Conservation (phyloP, 2,113 vertebrate species). For the Odontophorus gujanensis region DNA sequence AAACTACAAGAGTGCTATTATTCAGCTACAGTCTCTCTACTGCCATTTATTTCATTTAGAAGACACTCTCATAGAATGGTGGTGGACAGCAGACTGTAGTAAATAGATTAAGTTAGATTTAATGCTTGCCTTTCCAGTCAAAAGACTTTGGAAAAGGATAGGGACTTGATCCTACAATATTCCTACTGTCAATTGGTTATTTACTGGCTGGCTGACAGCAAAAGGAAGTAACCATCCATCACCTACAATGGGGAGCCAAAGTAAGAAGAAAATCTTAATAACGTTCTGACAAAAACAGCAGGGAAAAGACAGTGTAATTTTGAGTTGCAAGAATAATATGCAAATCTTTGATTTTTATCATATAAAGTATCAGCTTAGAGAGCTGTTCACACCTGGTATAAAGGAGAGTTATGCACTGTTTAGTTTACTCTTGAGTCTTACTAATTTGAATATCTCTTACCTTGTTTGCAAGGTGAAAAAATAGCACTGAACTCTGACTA, state of each 20-base stretch:
- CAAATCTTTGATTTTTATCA: slow-evolving; percentile 44
- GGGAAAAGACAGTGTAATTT: not conserved
- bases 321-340: not conserved
- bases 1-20: not conserved
- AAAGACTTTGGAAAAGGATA: slow-evolving; percentile 18
- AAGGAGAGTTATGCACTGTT: not conserved
- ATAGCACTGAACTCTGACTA: slow-evolving; percentile 23
- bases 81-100: not conserved
- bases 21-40: not conserved
- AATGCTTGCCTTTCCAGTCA: not conserved
- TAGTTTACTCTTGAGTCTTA: slow-evolving; percentile 20
- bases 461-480: slow-evolving; percentile 31
- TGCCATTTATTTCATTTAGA: slow-evolving; percentile 25
- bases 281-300: slow-evolving; percentile 17
- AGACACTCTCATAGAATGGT: not conserved
- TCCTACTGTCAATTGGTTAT: not conserved
- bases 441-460: not conserved
- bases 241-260: not conserved
- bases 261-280: slow-evolving; percentile 10
- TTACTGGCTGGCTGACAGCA: not conserved
- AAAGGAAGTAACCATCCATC: slow-evolving; percentile 25
- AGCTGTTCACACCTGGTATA: slow-evolving; percentile 23
- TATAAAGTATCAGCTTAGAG: not conserved
- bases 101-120: slow-evolving; percentile 26
- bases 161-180: not conserved